phyloP scores from a whole-genome alignment of 2,113 vertebrate genomes.

The Isurus oxyrinchus region DNA sequence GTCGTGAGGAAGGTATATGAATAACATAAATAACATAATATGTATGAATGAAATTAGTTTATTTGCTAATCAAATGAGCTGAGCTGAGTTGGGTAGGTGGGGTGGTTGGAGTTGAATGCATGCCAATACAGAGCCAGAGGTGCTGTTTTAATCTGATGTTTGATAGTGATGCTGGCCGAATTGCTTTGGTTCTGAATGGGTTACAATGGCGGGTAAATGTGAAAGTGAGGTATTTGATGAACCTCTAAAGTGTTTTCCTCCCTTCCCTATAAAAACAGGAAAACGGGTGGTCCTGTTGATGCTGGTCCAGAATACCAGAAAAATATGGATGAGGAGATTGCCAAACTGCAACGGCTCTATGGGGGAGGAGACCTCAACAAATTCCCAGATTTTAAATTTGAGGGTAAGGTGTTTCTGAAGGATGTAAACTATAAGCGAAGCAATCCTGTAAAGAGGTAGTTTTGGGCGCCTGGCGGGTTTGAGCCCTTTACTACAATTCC shows the following conservation, averaged over 20 bases:
- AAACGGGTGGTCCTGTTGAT: constrained; percentile 74
- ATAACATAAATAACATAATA: no score
- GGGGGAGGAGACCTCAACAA: constrained; percentile 78
- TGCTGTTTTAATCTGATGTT: background rate
- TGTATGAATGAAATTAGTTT: background rate
- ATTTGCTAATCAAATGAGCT: background rate
- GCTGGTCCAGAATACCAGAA: constrained; percentile 72
- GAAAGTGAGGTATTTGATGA: background rate
- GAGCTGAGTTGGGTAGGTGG: background rate
- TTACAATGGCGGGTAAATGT: background rate
- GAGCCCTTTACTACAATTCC: background rate
- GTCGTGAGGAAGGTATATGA: background rate
- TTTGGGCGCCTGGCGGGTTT: background rate
- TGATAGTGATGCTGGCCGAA: background rate
- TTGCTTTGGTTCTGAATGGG: background rate
- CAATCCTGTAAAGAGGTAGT: background rate
- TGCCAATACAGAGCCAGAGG: background rate
- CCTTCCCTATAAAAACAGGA: constrained; percentile 49
- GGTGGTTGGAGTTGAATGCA: background rate
- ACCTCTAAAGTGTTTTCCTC: background rate
- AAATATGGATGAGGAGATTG: constrained; percentile 67
- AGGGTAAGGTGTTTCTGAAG: constrained; percentile 60
- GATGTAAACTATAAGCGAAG: constrained; percentile 53
- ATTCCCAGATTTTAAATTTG: constrained; percentile 83
- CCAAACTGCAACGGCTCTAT: constrained; percentile 75